Evolutionary conservation across 2,888 invertebrate species (phyloP), one percentile per base, ranked within the genome.

Genomic region (Drosophila phalerata): DNA sequence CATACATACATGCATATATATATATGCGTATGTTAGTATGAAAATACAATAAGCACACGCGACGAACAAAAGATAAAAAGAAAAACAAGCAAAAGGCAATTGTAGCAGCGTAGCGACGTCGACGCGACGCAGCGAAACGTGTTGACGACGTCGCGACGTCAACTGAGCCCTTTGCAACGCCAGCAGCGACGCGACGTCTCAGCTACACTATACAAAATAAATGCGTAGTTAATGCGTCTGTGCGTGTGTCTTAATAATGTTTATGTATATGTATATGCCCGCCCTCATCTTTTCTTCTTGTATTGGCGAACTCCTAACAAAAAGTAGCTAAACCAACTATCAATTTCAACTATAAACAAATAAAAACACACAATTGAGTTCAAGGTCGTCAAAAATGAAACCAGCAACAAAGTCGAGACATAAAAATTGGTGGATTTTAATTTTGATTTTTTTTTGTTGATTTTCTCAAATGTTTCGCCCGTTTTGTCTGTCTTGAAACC

Each of bases 361-460:
- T 62, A 42, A n/a, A 60, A 53, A 37, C 62, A 42, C 61, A 40
- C 65, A 79, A 85, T 84, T 83, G 77, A 88, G 90, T 90, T 90
- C 91, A 90, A 91, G 90, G 90, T 79, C 91, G 75, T 74, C 67
- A 65, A 68, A 68, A 85, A 79, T 83, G 73, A 81, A 79, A 81
- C 86, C 82, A 83, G 42, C 82, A 64, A 56, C 56, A 25, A 68
- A 28, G 67, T 55, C 56, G 60, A 38, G 30, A 62, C 32, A 66
- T 75, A 65, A 80, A 84, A 87, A 81, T 84, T 68, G 58, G 56
- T 69, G 66, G 55, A 67, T 56, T 78, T 67, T 65, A 10, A 19
- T 63, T 60, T 48, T n/a, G n/a, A n/a, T n/a, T 67, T 64, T 62
- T 19, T 56, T 65, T 30, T 51, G 40, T 15, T 25, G 58, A 19